Evolutionary conservation across 2,888 invertebrate genomes (phyloP).

Genomic region (Catocala nupta): DNA sequence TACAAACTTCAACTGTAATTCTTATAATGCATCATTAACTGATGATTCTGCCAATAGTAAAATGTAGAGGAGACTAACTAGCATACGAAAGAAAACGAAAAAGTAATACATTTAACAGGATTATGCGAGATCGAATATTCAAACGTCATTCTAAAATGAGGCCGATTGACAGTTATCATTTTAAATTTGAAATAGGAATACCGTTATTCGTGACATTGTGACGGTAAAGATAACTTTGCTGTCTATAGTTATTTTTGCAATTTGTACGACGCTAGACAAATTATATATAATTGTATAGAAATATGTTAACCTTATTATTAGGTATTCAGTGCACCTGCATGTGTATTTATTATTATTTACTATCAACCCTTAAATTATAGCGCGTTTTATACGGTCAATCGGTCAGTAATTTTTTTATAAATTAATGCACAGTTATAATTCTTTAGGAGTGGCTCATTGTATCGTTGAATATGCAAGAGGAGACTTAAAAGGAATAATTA

Average conservation of each 20-base stretch:
- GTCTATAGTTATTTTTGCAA: neutral
- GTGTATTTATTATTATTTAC: slow-evolving; percentile 6
- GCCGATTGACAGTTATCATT: too few species aligned
- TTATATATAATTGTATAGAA: slow-evolving; percentile 1
- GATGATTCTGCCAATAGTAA: too few species aligned
- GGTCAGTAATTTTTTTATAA: slow-evolving; percentile 31
- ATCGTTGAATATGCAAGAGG: slow-evolving; percentile 78
- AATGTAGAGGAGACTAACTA: too few species aligned
- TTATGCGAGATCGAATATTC: too few species aligned
- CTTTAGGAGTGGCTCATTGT: slow-evolving; percentile 55
- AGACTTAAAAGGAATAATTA: slow-evolving; percentile 78
- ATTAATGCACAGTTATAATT: slow-evolving; percentile 48
- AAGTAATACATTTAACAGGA: too few species aligned
- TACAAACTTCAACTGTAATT: too few species aligned
- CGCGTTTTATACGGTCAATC: slow-evolving; percentile 33
- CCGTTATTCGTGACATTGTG: too few species aligned
- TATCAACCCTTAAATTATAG: slow-evolving; percentile 14
- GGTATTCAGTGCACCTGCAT: neutral
- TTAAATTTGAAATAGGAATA: too few species aligned
- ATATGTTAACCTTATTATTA: neutral
- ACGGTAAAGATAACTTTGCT: too few species aligned
- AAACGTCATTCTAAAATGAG: too few species aligned
- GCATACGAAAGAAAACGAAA: too few species aligned
- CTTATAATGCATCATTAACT: too few species aligned
- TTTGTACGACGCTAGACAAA: neutral